Evolutionary conservation across 2,113 vertebrate genomes (phyloP).

Genomic region (Coptodon bakossiorum): DNA sequence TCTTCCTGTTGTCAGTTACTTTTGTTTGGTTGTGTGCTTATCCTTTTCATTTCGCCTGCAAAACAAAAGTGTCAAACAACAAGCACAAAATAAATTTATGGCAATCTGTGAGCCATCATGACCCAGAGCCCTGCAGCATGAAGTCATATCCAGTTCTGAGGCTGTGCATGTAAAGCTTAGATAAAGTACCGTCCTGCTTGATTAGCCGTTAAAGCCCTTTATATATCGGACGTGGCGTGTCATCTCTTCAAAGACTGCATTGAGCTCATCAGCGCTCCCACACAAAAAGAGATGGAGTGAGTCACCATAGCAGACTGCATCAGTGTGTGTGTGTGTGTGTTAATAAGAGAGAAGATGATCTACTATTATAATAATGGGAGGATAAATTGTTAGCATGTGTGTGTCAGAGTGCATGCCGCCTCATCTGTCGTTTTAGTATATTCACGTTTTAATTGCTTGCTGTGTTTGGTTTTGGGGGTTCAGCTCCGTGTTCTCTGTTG

Average conservation of each 20-base stretch:
- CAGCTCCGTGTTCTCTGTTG: not conserved
- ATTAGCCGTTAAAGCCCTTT: not conserved
- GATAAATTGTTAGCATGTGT: not conserved
- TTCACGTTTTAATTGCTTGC: not conserved
- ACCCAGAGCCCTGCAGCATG: not conserved
- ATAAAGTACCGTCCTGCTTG: not conserved
- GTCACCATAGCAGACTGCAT: not conserved
- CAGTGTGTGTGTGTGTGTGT: not conserved
- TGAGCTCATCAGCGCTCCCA: not conserved
- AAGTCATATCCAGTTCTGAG: not conserved
- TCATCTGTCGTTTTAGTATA: not conserved
- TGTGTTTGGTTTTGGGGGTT: not conserved
- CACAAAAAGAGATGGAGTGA: not conserved
- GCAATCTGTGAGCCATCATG: not conserved
- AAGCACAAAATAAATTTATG: not conserved
- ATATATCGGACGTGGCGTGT: not conserved
- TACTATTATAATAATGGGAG: not conserved
- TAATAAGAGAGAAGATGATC: not conserved
- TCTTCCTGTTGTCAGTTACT: not conserved
- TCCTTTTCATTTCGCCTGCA: not conserved
- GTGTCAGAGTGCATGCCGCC: not conserved
- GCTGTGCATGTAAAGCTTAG: not conserved
- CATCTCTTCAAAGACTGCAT: not conserved
- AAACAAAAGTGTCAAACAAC: not conserved
- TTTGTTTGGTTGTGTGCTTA: not conserved